Evolutionary conservation across 2,113 vertebrate genomes (phyloP), one percentile per base, ranked within the genome.

Genomic region (Gobio gobio): DNA sequence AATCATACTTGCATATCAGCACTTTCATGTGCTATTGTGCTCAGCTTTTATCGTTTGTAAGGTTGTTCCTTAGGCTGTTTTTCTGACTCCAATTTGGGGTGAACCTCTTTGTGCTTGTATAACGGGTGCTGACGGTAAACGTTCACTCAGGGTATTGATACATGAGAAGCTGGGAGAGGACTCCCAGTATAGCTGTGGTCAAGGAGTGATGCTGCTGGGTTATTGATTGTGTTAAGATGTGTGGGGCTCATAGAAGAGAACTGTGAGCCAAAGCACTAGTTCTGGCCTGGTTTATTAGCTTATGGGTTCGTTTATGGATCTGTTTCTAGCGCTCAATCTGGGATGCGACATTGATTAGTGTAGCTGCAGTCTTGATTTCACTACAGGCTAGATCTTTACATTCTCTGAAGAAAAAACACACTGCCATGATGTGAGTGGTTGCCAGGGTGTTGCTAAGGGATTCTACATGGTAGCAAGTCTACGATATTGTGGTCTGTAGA

Each of bases 111-210:
- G 54, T 59, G 76, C 26, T 77, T 20, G 1, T n/a, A n/a, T 26
- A 80, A 64, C 47, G 16, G 54, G 10, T 66, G 78, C 59, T 66
- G 24, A 81, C 4, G 43, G 78, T 66, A 49, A 81, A 20, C n/a
- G 5, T 81, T 51, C 59, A 2, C 78, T 79, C 78, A 80, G 24
- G 24, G 40, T 29, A 49, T 80, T n/a, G 47, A 49, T 49, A 80
- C 59, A 5, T 47, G 36, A 63, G 73, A 14, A 36, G 47, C 36
- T 7, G 45, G 47, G 24, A 70, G 24, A 76, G 26, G 26, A 29
- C 43, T 77, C 83, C 26, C 73, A 80, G 84, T 85, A 58, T 79
- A 86, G 74, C 80, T 56, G 43, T 78, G 85, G 64, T 75, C 74
- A 70, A 36, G 61, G 79, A 78, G 61, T 59, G 14, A 63, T 58